A percentile compares a stretch with the other conserved stretches of the same genome.
Evolutionary conservation across 2,797 vertebrate genomes (phyloP).

Genomic region (Cephalopachus bancanus): DNA sequence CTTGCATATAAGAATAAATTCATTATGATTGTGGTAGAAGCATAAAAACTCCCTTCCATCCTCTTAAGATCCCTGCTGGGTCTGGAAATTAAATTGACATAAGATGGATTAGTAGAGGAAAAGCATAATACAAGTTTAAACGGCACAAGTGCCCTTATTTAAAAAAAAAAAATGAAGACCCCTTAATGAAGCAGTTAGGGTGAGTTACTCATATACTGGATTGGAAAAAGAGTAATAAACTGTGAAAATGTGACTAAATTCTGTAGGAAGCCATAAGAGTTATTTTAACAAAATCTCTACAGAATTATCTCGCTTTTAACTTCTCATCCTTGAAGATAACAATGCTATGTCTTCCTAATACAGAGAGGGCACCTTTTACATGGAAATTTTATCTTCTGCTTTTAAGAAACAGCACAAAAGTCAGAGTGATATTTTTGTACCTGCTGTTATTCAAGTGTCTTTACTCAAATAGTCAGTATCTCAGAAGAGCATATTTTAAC

Average conservation of each 20-base stretch:
- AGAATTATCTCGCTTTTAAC: neutral
- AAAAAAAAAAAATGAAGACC: neutral
- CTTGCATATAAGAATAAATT: neutral
- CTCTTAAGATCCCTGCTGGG: neutral
- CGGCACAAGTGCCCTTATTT: neutral
- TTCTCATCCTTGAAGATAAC: neutral
- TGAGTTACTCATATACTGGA: neutral
- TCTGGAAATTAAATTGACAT: neutral
- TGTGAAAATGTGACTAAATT: neutral
- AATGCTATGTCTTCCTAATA: neutral
- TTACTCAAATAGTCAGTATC: neutral
- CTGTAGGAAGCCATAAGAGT: neutral
- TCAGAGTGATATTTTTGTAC: neutral
- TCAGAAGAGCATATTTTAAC: neutral
- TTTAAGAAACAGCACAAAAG: neutral
- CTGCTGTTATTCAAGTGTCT: neutral
- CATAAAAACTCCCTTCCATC: neutral
- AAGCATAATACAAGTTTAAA: neutral
- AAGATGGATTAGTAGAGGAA: neutral
- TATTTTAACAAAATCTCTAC: neutral
- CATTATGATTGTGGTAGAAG: neutral
- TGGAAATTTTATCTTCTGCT: neutral
- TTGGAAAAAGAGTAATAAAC: neutral
- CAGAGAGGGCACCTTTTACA: neutral
- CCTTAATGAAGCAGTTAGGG: neutral